Base-by-base conservation (phyloP, 2,888 invertebrate species). In the Drepanosiphum platanoidis region DNA sequence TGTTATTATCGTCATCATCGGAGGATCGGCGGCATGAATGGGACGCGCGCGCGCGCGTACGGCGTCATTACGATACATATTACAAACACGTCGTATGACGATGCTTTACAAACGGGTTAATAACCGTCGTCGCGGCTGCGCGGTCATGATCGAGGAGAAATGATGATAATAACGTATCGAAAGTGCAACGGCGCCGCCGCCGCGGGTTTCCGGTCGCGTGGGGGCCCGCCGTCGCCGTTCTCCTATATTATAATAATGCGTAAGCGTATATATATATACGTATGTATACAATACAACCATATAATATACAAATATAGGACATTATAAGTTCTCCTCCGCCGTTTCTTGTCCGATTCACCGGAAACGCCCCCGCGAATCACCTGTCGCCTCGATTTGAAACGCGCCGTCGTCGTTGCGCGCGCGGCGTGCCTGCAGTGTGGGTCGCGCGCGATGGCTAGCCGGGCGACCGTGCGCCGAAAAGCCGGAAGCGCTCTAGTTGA, bases 141-240 rank as follows among this genome's bases (percentile, higher is more conserved):
- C 42, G 46, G 32, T 18, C 46, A 46, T n/a, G n/a, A 52, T 15
- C 27, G 58, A 75, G 58, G 75, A 75, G n/a, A 75, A 34, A 52
- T 72, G 18, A 32, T 58, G 27, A 42, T 46, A 27, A 46, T 74
- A 52, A 74, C n/a, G n/a, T 58, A 75, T 70, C 52, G 70, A 80
- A 80, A 80, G 74, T 72, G 74, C 74, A 74, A 52, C 66, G 34
- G 22, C 46, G 70, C n/a, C 46, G 68, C 9, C 66, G 79, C 32
- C 46, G 34, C 52, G 52, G 46, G 66, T 83, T 83, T 83, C 83
- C 83, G 83, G 74, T 75, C 74, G 74, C 83, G 83, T 83, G 83
- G 75, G 83, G 75, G 75, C 27, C 52, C 36, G 22, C 27, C 66
- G 72, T 71, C 52, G 81, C 39, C 64, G 68, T 46, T 66, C 68